Evolutionary conservation across 2,888 invertebrate species (phyloP).

Genomic region (Sthenelais limicola): DNA sequence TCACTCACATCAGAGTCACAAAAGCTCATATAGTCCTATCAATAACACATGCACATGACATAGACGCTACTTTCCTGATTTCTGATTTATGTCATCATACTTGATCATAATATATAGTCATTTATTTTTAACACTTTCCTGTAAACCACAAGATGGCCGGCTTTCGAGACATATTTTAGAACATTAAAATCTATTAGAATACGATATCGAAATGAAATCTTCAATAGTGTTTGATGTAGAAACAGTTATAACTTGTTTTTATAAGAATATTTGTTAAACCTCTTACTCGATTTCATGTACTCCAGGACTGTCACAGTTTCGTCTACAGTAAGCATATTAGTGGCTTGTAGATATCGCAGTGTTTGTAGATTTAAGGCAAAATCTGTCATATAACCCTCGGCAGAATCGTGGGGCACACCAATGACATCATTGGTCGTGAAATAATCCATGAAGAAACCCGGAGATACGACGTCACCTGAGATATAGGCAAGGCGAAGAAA

Average conservation of each 20-base stretch:
- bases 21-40: too few relatives aligned
- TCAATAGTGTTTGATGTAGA: too few relatives aligned
- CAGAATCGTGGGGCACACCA: constrained; percentile 75
- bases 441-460: constrained; percentile 73
- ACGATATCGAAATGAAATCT: too few relatives aligned
- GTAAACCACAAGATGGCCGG: too few relatives aligned
- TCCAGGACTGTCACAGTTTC: constrained; percentile 85
- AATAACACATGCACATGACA: too few relatives aligned
- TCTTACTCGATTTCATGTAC: constrained; percentile 81
- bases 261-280: not conserved
- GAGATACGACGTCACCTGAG: constrained; percentile 76
- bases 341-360: constrained; percentile 85
- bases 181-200: too few relatives aligned
- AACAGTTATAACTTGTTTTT: not conserved
- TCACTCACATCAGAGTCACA: too few relatives aligned
- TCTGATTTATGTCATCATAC: too few relatives aligned
- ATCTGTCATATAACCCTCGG: constrained; percentile 96
- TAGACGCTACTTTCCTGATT: too few relatives aligned
- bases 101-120: too few relatives aligned
- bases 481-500: not conserved
- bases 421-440: constrained; percentile 71
- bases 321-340: constrained; percentile 88
- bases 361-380: constrained; percentile 96
- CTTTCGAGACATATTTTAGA: too few relatives aligned
- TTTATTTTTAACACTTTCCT: too few relatives aligned